These are phyloP conservation scores for Hipposideros armiger DNA, from an alignment of 2,113 vertebrate genomes.

Conservation along the genomic window DNA sequence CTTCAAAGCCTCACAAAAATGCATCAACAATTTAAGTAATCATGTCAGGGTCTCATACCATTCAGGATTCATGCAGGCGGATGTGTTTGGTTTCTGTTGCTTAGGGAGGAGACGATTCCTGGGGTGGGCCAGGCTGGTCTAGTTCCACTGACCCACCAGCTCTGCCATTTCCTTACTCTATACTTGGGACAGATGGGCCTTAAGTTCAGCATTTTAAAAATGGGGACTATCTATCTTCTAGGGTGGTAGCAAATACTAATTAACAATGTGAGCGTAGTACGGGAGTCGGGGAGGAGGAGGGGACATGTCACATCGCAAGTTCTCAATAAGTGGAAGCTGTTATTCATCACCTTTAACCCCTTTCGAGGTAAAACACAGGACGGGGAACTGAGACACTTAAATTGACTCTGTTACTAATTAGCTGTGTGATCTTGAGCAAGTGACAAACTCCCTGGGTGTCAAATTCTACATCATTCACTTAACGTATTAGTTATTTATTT, in stretches of 20 bases:
- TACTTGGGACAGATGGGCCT: not conserved
- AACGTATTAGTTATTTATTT: not conserved
- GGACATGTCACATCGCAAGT: not conserved
- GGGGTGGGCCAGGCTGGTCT: not conserved
- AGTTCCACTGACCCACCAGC: not conserved
- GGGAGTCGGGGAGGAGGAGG: rapidly evolving
- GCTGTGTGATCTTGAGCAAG: not conserved
- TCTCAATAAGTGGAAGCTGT: not conserved
- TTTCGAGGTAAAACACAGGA: not conserved
- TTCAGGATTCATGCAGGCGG: not conserved
- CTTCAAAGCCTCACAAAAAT: constrained; percentile 33
- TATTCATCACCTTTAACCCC: not conserved
- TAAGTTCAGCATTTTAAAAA: not conserved
- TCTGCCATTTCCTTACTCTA: not conserved
- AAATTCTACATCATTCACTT: not conserved
- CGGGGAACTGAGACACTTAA: not conserved
- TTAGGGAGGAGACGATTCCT: not conserved
- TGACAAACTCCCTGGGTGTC: not conserved
- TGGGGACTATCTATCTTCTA: not conserved
- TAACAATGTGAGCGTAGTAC: not conserved
- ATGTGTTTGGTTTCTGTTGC: constrained; percentile 1
- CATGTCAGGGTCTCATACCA: not conserved
- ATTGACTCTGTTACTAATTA: constrained; percentile 43
- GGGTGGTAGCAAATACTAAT: not conserved
- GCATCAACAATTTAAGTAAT: not conserved